Percentiles rank a stretch among this genome's conserved stretches.
phyloP scores from a whole-genome alignment of 2,797 vertebrate species.

The Smutsia gigantea region DNA sequence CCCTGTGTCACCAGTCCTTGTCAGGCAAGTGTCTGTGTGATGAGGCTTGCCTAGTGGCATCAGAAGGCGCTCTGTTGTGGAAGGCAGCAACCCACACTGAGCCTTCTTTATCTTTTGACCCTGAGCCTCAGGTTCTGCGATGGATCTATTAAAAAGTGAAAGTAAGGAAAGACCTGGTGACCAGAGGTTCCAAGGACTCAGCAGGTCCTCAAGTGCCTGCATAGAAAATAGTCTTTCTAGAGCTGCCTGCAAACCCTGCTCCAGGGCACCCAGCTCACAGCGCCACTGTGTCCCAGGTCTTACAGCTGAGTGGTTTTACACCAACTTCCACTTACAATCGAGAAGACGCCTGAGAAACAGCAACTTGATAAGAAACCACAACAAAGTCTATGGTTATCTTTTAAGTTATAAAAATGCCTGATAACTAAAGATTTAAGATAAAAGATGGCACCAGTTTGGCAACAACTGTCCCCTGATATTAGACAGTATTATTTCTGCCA shows the following conservation, averaged over 20 bases:
- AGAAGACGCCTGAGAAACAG: not conserved
- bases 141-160: not conserved
- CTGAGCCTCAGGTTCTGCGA: not conserved
- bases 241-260: not conserved
- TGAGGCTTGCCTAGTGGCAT: not conserved
- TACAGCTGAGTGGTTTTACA: not conserved
- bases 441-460: not conserved
- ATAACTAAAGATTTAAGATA: not conserved
- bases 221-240: not conserved
- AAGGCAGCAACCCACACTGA: too few species aligned
- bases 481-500: not conserved
- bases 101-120: not conserved
- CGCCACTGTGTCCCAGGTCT: not conserved
- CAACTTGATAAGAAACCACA: constrained; percentile 9
- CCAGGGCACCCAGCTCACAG: not conserved
- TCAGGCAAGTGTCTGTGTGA: not conserved
- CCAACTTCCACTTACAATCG: not conserved
- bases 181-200: not conserved
- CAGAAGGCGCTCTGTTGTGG: rapidly evolving
- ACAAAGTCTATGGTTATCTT: not conserved
- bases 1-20: not conserved
- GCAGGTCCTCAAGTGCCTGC: too few species aligned
- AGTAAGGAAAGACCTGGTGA: not conserved
- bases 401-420: not conserved
- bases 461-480: not conserved